Percentiles rank a stretch among this genome's conserved stretches.
Conservation (phyloP, 1,140 invertebrate genomes). For the Megalonaias nervosa region DNA sequence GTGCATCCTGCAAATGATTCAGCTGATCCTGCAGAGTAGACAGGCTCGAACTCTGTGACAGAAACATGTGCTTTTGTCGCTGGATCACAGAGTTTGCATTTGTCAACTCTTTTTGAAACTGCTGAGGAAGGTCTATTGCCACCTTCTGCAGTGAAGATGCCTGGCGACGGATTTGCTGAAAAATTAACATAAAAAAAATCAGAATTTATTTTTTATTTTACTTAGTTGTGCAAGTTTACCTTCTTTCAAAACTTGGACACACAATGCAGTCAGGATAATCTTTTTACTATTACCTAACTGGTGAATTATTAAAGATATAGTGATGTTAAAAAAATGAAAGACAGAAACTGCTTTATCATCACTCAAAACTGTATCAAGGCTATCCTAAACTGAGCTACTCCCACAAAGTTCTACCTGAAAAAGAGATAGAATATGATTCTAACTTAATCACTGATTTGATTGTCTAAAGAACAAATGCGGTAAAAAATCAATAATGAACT, state of each 20-base stretch:
- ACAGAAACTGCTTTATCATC: neutral
- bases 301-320: neutral
- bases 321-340: neutral
- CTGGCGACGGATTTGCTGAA: conserved; percentile 52
- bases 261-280: neutral
- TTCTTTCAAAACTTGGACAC: neutral
- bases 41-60: conserved; percentile 56
- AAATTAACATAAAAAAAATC: conserved; percentile 5
- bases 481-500: too few relatives aligned
- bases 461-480: too few relatives aligned
- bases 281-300: neutral
- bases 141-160: conserved; percentile 45
- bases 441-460: too few relatives aligned
- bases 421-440: too few relatives aligned
- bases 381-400: neutral
- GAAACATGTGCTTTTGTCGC: conserved; percentile 48
- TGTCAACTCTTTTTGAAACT: conserved; percentile 47
- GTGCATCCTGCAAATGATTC: conserved; percentile 40
- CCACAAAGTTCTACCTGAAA: too few relatives aligned
- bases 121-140: conserved; percentile 52
- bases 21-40: conserved; percentile 56
- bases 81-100: conserved; percentile 53
- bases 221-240: neutral
- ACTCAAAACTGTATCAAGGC: neutral
- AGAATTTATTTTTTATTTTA: conserved; percentile 1